Conservation (phyloP, 1,140 invertebrate genomes). For the Panagrolaimus sp. region DNA sequence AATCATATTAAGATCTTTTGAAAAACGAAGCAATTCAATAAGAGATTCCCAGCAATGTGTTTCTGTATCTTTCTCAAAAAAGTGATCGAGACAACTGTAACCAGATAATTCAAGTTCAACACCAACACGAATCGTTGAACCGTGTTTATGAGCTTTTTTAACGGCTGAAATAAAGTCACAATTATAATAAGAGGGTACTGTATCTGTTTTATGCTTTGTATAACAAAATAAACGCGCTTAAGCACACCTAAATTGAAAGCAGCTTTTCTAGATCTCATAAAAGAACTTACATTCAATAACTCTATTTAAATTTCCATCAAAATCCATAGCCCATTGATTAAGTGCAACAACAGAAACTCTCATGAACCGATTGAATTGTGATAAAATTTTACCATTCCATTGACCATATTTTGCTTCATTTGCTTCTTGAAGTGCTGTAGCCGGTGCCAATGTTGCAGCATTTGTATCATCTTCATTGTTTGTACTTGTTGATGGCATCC, state of each 20-base stretch:
- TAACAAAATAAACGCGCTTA: no score
- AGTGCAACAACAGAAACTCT: slow-evolving; percentile 72
- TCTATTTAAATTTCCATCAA: slow-evolving; percentile 81
- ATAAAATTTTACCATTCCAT: background rate
- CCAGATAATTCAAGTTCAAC: slow-evolving; percentile 92
- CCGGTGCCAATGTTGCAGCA: no score
- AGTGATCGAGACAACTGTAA: slow-evolving; percentile 96
- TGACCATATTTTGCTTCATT: slow-evolving; percentile 2
- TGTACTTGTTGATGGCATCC: no score
- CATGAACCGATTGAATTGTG: slow-evolving; percentile 23
- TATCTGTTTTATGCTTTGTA: no score
- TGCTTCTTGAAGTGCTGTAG: no score
- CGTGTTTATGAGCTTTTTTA: slow-evolving; percentile 70
- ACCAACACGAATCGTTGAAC: slow-evolving; percentile 81
- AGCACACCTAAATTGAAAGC: no score
- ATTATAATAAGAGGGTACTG: no score
- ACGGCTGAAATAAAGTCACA: slow-evolving; percentile 50
- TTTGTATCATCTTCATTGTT: no score
- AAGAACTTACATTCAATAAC: slow-evolving; percentile 72
- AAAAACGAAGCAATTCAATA: slow-evolving; percentile 71
- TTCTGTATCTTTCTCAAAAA: slow-evolving; percentile 87
- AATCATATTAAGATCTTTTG: slow-evolving; percentile 77
- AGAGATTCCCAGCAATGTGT: slow-evolving; percentile 92
- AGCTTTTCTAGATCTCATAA: no score
- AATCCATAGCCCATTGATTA: slow-evolving; percentile 97